These are phyloP conservation scores for Rhaphigaster nebulosa DNA, from an alignment of 2,888 invertebrate genomes.

Conservation along the genomic window DNA sequence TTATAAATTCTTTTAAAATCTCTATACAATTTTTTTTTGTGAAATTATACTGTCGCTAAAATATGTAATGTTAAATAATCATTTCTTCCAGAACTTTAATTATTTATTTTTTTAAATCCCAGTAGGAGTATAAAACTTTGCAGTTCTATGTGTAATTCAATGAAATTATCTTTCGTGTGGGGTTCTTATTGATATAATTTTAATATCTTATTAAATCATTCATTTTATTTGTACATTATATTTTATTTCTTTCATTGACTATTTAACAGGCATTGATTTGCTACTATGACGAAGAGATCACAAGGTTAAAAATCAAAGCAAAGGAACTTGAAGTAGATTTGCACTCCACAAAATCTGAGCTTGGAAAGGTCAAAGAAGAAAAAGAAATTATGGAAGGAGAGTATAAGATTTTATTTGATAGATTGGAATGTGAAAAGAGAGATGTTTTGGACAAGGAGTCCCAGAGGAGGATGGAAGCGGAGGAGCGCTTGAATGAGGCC, in stretches of 20 bases:
- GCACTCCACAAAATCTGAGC: constrained; percentile 63
- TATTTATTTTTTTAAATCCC: no score
- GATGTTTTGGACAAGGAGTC: constrained; percentile 61
- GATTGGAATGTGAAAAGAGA: constrained; percentile 61
- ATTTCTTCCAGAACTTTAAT: no score
- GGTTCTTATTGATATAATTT: background rate
- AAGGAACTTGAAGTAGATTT: constrained; percentile 69
- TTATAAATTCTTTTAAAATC: no score
- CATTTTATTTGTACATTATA: background rate
- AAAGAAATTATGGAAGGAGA: constrained; percentile 61
- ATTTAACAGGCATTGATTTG: constrained; percentile 43
- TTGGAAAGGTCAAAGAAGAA: constrained; percentile 61
- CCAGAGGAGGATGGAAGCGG: constrained; percentile 62
- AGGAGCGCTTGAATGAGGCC: constrained; percentile 61
- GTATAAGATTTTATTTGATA: constrained; percentile 63
- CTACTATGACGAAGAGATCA: constrained; percentile 62
- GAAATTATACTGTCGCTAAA: no score
- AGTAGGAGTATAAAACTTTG: no score
- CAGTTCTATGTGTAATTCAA: no score
- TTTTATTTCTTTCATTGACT: background rate
- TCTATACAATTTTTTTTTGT: no score
- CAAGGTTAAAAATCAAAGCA: constrained; percentile 58
- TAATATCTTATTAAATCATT: background rate
- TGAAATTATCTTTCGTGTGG: no score
- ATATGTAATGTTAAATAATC: no score